Conservation (phyloP, 2,113 vertebrate genomes). For the cattle (Bos taurus) region ARS-UCD2.0 NC_037338.1:82905501-82906000, state of each 20-base stretch:
- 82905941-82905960: background rate
- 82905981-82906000: background rate
- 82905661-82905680: background rate
- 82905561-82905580: background rate
- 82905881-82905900: background rate
- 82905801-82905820: background rate
- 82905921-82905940: background rate
- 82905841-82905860: background rate
- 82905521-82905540: background rate
- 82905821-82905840: background rate
- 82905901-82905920: background rate
- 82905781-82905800: background rate
- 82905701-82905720: background rate
- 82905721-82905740: too few relatives aligned
- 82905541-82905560: background rate
- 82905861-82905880: background rate
- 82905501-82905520: background rate
- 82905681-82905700: background rate
- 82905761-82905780: background rate
- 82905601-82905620: background rate
- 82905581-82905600: background rate
- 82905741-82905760: background rate
- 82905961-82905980: background rate
- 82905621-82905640: background rate
- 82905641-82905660: background rate